Evolutionary conservation across 2,797 vertebrate genomes (phyloP).

Genomic region (Spea hammondii): DNA sequence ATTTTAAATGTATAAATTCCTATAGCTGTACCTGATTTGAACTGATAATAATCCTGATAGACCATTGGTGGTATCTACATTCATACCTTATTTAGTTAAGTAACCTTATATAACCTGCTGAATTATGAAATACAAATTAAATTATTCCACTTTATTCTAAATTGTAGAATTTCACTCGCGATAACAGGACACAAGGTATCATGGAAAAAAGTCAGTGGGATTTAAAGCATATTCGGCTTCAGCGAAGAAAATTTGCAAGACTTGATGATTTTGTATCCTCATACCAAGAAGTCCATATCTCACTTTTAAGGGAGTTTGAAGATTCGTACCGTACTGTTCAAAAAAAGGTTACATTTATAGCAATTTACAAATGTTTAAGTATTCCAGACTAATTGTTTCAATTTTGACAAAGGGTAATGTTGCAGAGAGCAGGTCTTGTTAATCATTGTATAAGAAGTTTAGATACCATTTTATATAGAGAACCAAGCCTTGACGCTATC

Average conservation of each 20-base stretch:
- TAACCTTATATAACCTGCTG: background rate
- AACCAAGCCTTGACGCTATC: too few species aligned
- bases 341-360: constrained; percentile 3
- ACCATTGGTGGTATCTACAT: background rate
- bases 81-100: background rate
- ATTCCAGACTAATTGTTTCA: background rate
- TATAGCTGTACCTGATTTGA: background rate
- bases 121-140: background rate
- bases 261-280: constrained; percentile 4
- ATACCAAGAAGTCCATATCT: constrained; percentile 3
- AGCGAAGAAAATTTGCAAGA: constrained; percentile 9
- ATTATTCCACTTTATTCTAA: background rate
- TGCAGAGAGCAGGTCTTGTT: too few species aligned
- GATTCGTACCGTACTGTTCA: background rate
- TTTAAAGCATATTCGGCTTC: constrained; percentile 4
- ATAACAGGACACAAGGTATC: constrained; percentile 6
- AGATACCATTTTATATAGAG: too few species aligned
- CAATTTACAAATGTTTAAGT: background rate
- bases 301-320: constrained; percentile 11
- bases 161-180: constrained; percentile 1
- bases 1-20: background rate
- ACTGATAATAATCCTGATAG: constrained; percentile 8
- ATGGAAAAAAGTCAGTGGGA: constrained; percentile 8
- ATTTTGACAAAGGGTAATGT: too few species aligned
- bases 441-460: too few species aligned